Evolutionary conservation across 2,113 vertebrate genomes (phyloP).

Genomic region (Ameiurus melas): DNA sequence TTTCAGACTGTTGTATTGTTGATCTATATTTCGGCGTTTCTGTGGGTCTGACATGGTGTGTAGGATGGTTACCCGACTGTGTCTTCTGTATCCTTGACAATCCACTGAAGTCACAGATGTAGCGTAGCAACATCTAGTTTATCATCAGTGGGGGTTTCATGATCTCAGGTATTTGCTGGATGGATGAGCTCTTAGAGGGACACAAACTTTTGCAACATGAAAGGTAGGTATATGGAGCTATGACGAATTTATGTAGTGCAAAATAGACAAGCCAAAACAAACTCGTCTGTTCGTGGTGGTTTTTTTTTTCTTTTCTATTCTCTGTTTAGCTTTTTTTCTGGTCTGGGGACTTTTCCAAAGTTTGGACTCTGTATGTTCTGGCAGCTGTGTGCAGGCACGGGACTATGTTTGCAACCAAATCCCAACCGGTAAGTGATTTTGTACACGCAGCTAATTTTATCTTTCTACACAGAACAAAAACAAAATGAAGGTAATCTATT

Average conservation of each 20-base stretch:
- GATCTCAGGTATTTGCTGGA: slow-evolving; percentile 45
- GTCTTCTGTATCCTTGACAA: slow-evolving; percentile 52
- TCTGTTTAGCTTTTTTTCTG: slow-evolving; percentile 43
- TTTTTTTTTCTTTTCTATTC: not conserved
- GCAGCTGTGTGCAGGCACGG: not conserved
- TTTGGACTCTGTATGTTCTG: slow-evolving; percentile 22
- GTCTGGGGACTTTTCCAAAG: slow-evolving; percentile 44
- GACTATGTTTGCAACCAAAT: slow-evolving; percentile 57
- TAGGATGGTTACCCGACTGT: slow-evolving; percentile 44
- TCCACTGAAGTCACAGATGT: slow-evolving; percentile 32
- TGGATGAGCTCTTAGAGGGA: not conserved
- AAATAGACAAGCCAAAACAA: not conserved
- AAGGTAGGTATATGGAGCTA: slow-evolving; percentile 34
- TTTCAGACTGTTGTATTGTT: not conserved
- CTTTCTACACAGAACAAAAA: not conserved
- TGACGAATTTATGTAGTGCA: not conserved
- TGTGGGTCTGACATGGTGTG: not conserved
- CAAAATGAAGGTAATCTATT: not conserved
- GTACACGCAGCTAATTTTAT: not conserved
- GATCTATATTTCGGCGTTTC: not conserved
- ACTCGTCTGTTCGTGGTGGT: not conserved
- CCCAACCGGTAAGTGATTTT: slow-evolving; percentile 53
- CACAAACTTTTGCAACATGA: slow-evolving; percentile 38
- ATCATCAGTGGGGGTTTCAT: slow-evolving; percentile 49
- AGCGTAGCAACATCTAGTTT: slow-evolving; percentile 59